Evolutionary conservation across 2,888 invertebrate genomes (phyloP), one percentile per base, ranked within the genome.

Genomic region (Theodoxus fluviatilis): DNA sequence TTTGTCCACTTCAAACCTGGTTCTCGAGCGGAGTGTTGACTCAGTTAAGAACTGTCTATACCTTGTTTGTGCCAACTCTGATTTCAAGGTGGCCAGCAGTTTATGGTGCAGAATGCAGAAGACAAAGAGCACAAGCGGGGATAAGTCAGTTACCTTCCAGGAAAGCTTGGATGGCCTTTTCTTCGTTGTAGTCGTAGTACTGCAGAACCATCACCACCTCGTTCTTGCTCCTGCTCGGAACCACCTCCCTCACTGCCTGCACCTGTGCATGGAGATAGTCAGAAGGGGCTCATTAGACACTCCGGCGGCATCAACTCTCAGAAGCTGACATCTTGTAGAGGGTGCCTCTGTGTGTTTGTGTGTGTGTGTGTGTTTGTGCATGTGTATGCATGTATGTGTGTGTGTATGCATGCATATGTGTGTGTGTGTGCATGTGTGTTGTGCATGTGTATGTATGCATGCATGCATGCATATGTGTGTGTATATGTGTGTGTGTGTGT

Each of bases 201-300:
- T 88, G 87, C 57, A 88, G 83, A 33, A 88, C 88, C 69, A 88
- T 79, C 37, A 88, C 81, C 57, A 88, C 87, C 75, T 88, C 87
- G 78, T 88, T 86, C 78, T 82, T 85, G 77, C 84, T 85, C 71
- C 79, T 80, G 4, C 83, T 83, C n/a, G 78, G 81, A 12, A 87
- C 85, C 3, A 88, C 85, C 73, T 88, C 88, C 67, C 88, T 81
- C 15, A 88, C 88, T 40, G 84, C 80, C 67, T 75, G 77, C 47
- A 86, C 82, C 86, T 86, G 74, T 18, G 76, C 75, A 18, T 33
- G 25, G n/a, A 31, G 22, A 18, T 35, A 37, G 43, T 9, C 18
- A 15, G 9, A 18, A 43, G 18, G 9, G 18, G 18, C 43, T 43
- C 12, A 43, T 12, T 43, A 43, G 18, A 43, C 9, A 25, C 25